Evolutionary conservation across 2,888 invertebrate genomes (phyloP).

Genomic region (Drepana falcataria): DNA sequence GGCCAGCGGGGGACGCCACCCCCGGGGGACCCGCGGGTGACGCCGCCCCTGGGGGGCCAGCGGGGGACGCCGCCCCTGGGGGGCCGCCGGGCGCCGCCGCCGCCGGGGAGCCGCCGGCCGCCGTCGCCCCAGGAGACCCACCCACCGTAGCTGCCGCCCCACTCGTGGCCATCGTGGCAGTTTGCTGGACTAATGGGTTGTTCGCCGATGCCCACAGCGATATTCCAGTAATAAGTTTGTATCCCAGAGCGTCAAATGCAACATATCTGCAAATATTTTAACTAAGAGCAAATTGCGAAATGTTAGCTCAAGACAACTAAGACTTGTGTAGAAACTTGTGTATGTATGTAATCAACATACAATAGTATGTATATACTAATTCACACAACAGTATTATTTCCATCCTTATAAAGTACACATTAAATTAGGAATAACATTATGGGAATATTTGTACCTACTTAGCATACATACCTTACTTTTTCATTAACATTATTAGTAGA

Average conservation of each 20-base stretch:
- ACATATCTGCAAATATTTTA: slow-evolving; percentile 82
- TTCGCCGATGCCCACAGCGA: slow-evolving; percentile 63
- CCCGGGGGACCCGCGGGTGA: background rate
- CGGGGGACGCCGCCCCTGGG: too few species aligned
- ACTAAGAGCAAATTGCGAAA: too few species aligned
- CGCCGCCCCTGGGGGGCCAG: background rate
- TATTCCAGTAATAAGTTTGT: slow-evolving; percentile 90
- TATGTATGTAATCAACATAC: too few species aligned
- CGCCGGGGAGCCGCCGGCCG: background rate
- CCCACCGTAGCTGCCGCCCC: too few species aligned
- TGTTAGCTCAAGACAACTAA: slow-evolving; percentile 18
- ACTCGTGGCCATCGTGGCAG: slow-evolving; percentile 22
- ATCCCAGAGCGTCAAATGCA: slow-evolving; percentile 89
- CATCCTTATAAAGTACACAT: slow-evolving; percentile 1
- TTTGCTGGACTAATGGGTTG: slow-evolving; percentile 40
- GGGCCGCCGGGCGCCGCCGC: background rate
- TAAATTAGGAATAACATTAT: too few species aligned
- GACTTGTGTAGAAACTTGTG: too few species aligned
- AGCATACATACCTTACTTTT: slow-evolving; percentile 83
- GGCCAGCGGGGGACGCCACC: background rate
- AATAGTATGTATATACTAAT: too few species aligned
- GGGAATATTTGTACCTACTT: too few species aligned
- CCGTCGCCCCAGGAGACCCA: too few species aligned
- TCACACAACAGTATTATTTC: too few species aligned
- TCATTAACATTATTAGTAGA: slow-evolving; percentile 87